Conservation (phyloP, 2,113 vertebrate species). For the Taurulus bubalis region DNA sequence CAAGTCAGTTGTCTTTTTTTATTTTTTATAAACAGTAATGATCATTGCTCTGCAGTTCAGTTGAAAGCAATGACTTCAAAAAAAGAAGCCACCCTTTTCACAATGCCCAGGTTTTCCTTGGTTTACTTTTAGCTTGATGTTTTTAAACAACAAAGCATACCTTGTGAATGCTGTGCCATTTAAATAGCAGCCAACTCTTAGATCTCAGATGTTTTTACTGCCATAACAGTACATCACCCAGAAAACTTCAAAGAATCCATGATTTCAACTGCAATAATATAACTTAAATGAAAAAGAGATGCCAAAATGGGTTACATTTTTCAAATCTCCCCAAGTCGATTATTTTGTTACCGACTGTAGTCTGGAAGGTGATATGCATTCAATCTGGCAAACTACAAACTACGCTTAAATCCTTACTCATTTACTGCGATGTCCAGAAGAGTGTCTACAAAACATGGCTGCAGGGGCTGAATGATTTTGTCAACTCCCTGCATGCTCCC, state of each 20-base stretch:
- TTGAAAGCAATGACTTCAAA: not conserved
- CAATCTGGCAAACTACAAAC: not conserved
- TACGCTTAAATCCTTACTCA: not conserved
- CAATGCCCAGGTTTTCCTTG: not conserved
- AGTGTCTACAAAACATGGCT: not conserved
- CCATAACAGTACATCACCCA: not conserved
- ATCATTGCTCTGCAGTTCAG: not conserved
- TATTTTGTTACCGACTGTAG: not conserved
- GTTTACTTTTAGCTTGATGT: not conserved
- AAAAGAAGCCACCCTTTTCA: not conserved
- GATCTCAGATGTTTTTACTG: not conserved
- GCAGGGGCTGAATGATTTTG: slow-evolving; percentile 24
- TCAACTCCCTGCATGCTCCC: not conserved
- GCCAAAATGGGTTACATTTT: not conserved
- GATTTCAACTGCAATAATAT: not conserved
- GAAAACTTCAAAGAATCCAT: slow-evolving; percentile 9
- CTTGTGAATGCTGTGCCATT: not conserved
- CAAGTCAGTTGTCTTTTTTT: not conserved
- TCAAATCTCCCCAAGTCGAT: not conserved
- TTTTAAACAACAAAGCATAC: not conserved
- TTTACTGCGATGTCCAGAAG: not conserved
- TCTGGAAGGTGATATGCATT: not conserved
- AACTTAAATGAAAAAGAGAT: not conserved
- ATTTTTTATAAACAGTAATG: not conserved
- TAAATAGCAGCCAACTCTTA: not conserved